phyloP scores from a whole-genome alignment of 64 coral and sea anemone genomes.

The Porites australiensis region DNA sequence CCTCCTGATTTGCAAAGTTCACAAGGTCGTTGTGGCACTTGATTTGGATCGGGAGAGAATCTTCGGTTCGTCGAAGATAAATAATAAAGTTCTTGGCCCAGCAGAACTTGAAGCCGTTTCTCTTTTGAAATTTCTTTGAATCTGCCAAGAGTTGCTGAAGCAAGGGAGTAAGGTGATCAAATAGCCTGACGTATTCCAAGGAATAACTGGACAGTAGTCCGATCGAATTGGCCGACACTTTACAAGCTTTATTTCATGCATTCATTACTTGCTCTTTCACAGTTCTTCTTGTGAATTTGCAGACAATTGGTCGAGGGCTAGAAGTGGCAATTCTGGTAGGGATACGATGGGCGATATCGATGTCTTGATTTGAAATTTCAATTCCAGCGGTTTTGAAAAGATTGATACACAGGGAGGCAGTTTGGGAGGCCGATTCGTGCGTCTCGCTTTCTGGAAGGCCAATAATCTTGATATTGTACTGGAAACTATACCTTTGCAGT shows the following conservation, averaged over 20 bases:
- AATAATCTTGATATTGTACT: no score
- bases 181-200: background rate
- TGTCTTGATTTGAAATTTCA: background rate
- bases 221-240: background rate
- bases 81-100: background rate
- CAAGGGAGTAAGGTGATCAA: no score
- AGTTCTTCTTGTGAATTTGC: no score
- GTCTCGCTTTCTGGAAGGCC: no score
- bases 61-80: background rate
- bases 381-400: no score
- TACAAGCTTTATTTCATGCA: background rate
- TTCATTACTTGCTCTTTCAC: background rate
- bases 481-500: no score
- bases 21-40: background rate
- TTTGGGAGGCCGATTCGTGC: no score
- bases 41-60: background rate
- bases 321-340: background rate
- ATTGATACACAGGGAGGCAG: no score
- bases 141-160: no score
- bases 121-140: no score
- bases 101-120: no score
- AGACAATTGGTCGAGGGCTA: background rate
- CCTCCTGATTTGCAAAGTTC: slow-evolving; percentile 4
- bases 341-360: background rate
- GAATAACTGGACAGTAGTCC: background rate